These are phyloP conservation scores for Poecile montanus DNA, from an alignment of 2,797 vertebrate species.

Conservation along the genomic window DNA sequence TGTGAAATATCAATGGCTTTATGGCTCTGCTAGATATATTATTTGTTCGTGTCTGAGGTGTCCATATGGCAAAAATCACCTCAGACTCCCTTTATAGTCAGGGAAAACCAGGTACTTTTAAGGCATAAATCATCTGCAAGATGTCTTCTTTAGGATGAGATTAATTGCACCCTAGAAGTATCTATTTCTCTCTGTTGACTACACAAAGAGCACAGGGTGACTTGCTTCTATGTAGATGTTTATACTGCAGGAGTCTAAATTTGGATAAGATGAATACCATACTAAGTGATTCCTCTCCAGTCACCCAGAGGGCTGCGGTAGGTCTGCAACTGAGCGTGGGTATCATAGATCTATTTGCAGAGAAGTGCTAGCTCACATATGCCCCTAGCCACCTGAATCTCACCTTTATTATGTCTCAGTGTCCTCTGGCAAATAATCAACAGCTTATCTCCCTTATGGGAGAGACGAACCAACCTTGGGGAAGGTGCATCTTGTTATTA, in stretches of 20 bases:
- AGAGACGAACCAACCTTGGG: not conserved
- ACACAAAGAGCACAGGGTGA: slow-evolving; percentile 45
- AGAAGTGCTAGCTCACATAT: not conserved
- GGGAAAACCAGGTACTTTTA: slow-evolving; percentile 54
- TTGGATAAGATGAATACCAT: slow-evolving; percentile 63
- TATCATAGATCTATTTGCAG: not conserved
- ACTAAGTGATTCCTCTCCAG: slow-evolving; percentile 46
- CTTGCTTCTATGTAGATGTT: slow-evolving; percentile 58
- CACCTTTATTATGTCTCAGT: not conserved
- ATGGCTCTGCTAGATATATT: slow-evolving; percentile 46
- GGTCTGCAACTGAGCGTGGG: not conserved
- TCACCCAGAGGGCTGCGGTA: slow-evolving; percentile 36
- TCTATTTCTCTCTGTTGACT: slow-evolving; percentile 63
- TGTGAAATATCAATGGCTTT: slow-evolving; percentile 64
- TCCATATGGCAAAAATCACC: slow-evolving; percentile 69
- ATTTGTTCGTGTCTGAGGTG: slow-evolving; percentile 51
- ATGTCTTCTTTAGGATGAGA: slow-evolving; percentile 49
- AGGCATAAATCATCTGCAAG: slow-evolving; percentile 48
- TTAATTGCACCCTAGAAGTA: slow-evolving; percentile 55
- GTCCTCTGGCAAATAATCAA: not conserved
- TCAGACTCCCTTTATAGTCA: slow-evolving; percentile 48
- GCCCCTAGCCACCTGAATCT: not conserved
- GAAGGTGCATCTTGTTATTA: not conserved
- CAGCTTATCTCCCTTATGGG: not conserved
- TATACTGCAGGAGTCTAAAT: slow-evolving; percentile 58